phyloP scores from a whole-genome alignment of 2,888 invertebrate species.

The Asteroscopus sphinx region DNA sequence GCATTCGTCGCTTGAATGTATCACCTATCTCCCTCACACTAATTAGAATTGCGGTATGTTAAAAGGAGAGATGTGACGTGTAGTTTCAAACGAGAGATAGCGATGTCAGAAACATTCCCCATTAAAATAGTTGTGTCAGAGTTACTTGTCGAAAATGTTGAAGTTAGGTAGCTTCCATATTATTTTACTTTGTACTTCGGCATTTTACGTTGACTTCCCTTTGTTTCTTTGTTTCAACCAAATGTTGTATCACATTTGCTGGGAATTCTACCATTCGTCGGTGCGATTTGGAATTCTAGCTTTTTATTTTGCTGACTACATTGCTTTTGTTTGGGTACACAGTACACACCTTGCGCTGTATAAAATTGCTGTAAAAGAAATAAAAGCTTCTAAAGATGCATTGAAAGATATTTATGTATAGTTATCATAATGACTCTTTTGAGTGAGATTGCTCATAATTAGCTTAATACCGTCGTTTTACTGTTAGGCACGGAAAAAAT shows the following conservation, averaged over 20 bases:
- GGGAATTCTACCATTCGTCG: constrained; percentile 13
- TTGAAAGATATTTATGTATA: neutral
- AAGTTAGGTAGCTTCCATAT: constrained; percentile 45
- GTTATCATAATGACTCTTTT: too few relatives aligned
- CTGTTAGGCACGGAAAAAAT: too few relatives aligned
- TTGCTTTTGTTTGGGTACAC: constrained; percentile 20
- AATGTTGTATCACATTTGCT: constrained; percentile 33
- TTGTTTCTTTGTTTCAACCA: constrained; percentile 43
- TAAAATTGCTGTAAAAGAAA: constrained; percentile 24
- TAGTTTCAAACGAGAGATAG: constrained; percentile 59
- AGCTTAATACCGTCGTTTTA: too few relatives aligned
- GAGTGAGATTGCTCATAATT: too few relatives aligned
- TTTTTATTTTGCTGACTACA: constrained; percentile 30
- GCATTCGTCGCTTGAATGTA: constrained; percentile 56
- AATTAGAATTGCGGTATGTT: constrained; percentile 27
- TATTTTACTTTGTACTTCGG: constrained; percentile 48
- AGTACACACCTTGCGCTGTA: constrained; percentile 23
- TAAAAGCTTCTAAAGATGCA: constrained; percentile 18
- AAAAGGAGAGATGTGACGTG: constrained; percentile 50
- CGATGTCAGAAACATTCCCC: constrained; percentile 69
- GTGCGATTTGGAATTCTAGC: constrained; percentile 23
- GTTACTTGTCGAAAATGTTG: constrained; percentile 57
- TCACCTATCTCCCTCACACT: constrained; percentile 55
- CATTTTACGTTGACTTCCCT: constrained; percentile 21
- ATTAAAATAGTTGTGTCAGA: constrained; percentile 72